Evolutionary conservation across 2,797 vertebrate species (phyloP), one percentile per base, ranked within the genome.

Genomic region (Acipenser transmontanus): DNA sequence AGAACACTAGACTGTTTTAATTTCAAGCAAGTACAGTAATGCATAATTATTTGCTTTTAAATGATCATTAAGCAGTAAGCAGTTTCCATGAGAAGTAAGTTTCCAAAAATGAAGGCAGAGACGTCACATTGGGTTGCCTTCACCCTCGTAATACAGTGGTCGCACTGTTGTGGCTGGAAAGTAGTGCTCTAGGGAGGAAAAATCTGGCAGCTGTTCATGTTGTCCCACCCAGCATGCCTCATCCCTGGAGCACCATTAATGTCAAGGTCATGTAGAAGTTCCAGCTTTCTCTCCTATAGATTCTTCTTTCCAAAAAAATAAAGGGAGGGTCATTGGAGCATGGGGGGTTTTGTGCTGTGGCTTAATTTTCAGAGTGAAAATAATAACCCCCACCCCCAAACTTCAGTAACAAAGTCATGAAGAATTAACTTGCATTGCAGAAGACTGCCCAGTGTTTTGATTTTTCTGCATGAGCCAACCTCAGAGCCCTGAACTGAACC

Each of bases 181-280:
- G 80, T 84, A 84, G 76, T 78, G 17, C 72, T 77, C 76, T 77
- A 70, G 60, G 71, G 82, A 84, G 78, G 77, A 80, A 74, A 82
- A 85, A 77, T 80, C 71, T 81, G 80, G 80, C 76, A 86, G 76
- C 80, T 89, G 81, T 81, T 86, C 82, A 72, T 78, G 72, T 77
- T 84, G 85, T 87, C 81, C 83, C 83, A 84, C 81, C 80, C 86
- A 88, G 78, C 75, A 75, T 83, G 84, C 77, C 71, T 49, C 49
- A 75, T 87, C 85, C 84, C 86, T 80, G 64, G 84, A 86, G 80
- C 73, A 85, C 83, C 78, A 82, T 88, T 91, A 85, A 86, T 88
- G 87, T 86, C 87, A 84, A 87, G 86, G 86, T 85, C 79, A 81
- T 82, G 71, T 76, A 76, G 78, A 84, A 68, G 67, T 61, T 67